Percentiles rank a stretch among this genome's conserved stretches.
Conservation (phyloP, 1,140 invertebrate genomes). For the Dendrolimus punctatus region DNA sequence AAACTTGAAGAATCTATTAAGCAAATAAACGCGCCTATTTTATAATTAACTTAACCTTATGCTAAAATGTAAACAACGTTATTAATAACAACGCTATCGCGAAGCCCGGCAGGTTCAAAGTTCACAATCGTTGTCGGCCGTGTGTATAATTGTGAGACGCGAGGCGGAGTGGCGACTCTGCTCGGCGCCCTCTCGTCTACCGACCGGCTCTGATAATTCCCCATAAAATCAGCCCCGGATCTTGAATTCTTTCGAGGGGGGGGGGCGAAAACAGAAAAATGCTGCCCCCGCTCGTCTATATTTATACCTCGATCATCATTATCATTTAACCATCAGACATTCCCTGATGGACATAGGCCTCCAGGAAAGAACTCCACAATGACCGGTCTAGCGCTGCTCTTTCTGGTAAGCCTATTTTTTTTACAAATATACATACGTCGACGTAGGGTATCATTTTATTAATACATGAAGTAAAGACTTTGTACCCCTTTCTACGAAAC, state of each 20-base stretch:
- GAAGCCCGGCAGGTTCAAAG: not conserved
- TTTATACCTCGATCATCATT: not conserved
- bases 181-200: slow-evolving; percentile 62
- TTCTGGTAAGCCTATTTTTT: not conserved
- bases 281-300: no score
- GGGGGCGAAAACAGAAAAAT: no score
- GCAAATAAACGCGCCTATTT: no score
- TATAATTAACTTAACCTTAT: not conserved
- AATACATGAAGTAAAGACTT: no score
- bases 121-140: slow-evolving; percentile 16
- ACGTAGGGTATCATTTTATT: no score
- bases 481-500: no score
- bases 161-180: slow-evolving; percentile 48
- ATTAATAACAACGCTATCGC: not conserved
- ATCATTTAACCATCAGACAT: not conserved
- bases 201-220: slow-evolving; percentile 52
- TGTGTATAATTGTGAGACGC: slow-evolving; percentile 24
- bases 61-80: not conserved
- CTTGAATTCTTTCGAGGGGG: no score
- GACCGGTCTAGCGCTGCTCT: not conserved
- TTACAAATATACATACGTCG: no score
- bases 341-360: no score
- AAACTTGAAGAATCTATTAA: no score
- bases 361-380: no score
- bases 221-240: slow-evolving; percentile 28